A percentile compares a stretch with the other conserved stretches of the same genome.
Evolutionary conservation across 2,888 invertebrate species (phyloP).

Genomic region (Lathronympha strigana): DNA sequence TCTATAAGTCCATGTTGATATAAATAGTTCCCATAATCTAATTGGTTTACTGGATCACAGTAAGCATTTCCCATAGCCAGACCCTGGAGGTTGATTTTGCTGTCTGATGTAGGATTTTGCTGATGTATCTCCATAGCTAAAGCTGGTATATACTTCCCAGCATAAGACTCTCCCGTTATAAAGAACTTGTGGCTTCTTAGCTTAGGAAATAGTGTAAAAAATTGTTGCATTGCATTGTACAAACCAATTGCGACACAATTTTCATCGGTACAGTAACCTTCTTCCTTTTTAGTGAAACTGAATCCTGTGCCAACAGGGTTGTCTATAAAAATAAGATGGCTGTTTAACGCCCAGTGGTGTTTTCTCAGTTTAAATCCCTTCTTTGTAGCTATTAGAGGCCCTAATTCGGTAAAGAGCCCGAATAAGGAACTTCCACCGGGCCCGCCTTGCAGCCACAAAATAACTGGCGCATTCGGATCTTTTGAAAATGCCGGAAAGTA

Average conservation of each 20-base stretch:
- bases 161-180: conserved; percentile 86
- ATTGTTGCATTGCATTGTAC: conserved; percentile 81
- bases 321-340: conserved; percentile 86
- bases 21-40: conserved; percentile 79
- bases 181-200: conserved; percentile 82
- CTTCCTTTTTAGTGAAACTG: conserved; percentile 83
- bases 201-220: conserved; percentile 84
- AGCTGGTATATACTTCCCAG: conserved; percentile 82
- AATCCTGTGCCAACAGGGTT: conserved; percentile 87
- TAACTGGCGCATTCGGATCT: conserved; percentile 70
- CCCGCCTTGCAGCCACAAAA: conserved; percentile 85
- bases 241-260: conserved; percentile 82
- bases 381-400: conserved; percentile 80
- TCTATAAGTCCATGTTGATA: conserved; percentile 83
- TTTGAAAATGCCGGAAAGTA: conserved; percentile 83
- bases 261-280: conserved; percentile 83
- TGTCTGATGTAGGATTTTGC: conserved; percentile 59
- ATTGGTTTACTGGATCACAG: conserved; percentile 78
- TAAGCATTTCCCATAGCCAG: conserved; percentile 81
- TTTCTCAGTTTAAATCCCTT: conserved; percentile 67
- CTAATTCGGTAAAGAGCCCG: conserved; percentile 84
- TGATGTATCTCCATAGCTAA: conserved; percentile 80
- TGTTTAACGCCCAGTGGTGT: conserved; percentile 84
- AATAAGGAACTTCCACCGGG: conserved; percentile 83
- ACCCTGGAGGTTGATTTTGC: conserved; percentile 81